Percentiles rank a stretch among this genome's conserved stretches.
These are phyloP conservation scores for Cerceris ruficornis DNA, from an alignment of 2,888 invertebrate genomes.

Conservation along the genomic window DNA sequence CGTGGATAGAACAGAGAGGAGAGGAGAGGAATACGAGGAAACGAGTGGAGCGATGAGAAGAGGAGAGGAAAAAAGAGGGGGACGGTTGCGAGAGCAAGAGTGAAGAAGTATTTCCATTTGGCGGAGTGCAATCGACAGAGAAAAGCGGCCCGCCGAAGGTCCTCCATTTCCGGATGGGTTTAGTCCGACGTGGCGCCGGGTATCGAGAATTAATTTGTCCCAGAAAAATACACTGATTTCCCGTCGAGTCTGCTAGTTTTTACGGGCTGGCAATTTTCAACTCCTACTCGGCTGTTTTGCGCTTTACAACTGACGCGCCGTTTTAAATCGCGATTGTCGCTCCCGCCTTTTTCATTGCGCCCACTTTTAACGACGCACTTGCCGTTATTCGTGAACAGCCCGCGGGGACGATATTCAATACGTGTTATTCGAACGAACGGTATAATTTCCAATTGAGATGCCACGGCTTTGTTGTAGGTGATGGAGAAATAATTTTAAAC, in stretches of 20 bases:
- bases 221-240: slow-evolving; percentile 50
- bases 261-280: slow-evolving; percentile 12
- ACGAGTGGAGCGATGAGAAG: too few relatives aligned
- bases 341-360: background rate
- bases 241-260: slow-evolving; percentile 15
- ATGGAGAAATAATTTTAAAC: too few relatives aligned
- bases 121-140: slow-evolving; percentile 54
- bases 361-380: background rate
- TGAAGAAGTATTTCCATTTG: slow-evolving; percentile 57
- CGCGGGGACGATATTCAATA: background rate
- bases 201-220: slow-evolving; percentile 60
- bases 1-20: background rate
- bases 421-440: too few relatives aligned
- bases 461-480: too few relatives aligned
- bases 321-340: background rate
- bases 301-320: slow-evolving; percentile 3
- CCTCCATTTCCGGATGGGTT: slow-evolving; percentile 57
- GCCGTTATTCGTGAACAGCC: background rate
- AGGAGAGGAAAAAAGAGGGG: background rate
- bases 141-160: slow-evolving; percentile 52
- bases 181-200: slow-evolving; percentile 32
- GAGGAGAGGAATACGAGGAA: background rate
- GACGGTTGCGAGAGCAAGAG: background rate
- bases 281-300: background rate
- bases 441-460: too few relatives aligned